phyloP scores from a whole-genome alignment of 2,888 invertebrate genomes.

The Ptilodon capucinus region DNA sequence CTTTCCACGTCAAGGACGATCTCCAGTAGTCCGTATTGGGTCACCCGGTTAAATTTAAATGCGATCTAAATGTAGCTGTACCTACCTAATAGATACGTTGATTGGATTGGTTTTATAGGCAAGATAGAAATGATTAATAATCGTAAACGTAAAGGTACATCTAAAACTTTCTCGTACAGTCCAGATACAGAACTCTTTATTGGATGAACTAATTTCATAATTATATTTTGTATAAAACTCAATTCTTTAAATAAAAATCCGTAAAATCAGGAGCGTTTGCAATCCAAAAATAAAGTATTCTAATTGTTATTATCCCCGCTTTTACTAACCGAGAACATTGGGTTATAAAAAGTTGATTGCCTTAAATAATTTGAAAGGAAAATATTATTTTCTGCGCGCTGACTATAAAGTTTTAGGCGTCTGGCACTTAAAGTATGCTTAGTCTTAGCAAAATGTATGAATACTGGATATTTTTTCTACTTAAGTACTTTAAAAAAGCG shows the following conservation, averaged over 20 bases:
- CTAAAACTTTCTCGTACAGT: too few relatives aligned
- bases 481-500: background rate
- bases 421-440: constrained; percentile 16
- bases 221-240: too few relatives aligned
- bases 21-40: constrained; percentile 22
- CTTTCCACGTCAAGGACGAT: constrained; percentile 45
- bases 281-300: background rate
- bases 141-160: background rate
- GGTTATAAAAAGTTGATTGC: constrained; percentile 4
- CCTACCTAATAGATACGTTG: background rate
- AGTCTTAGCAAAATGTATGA: constrained; percentile 13
- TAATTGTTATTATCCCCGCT: background rate
- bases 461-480: background rate
- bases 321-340: background rate
- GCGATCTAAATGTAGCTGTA: background rate
- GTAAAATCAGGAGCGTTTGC: background rate
- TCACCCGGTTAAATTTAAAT: constrained; percentile 19
- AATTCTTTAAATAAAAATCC: too few relatives aligned
- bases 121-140: background rate
- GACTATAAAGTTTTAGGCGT: constrained; percentile 10
- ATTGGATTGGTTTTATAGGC: background rate
- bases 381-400: constrained; percentile 14
- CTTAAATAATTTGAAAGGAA: constrained; percentile 12
- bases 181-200: too few relatives aligned
- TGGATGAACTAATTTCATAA: too few relatives aligned